Base-by-base conservation (phyloP, 2,888 invertebrate genomes). In the Teleiodes luculella region DNA sequence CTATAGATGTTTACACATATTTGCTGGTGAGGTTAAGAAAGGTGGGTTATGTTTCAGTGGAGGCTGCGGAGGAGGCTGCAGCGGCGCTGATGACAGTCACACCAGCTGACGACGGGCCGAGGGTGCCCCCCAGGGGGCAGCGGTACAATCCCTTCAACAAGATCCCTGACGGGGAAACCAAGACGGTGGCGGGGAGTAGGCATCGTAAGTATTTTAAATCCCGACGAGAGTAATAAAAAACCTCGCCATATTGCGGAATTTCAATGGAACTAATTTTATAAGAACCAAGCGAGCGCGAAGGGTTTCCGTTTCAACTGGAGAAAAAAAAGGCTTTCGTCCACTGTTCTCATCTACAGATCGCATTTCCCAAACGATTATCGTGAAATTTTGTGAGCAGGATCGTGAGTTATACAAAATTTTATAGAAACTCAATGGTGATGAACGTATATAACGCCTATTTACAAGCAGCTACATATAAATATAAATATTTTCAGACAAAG, bases 131-230 rank as follows among this genome's bases (percentile, higher is more conserved):
- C 0, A 93, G 96, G 1, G 92, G 96, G 8, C 94, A 94, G 61
- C 86, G 96, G 7, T 94, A 95, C 74, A 96, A 96, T 80, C 96
- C 96, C 1, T 96, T 96, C 73, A 95, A 96, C 80, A 92, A 92
- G 62, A 88, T 91, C 5, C 55, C 77, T 0, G 89, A 90, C 0
- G 64, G 67, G 0, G 86, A 86, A 4, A 57, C 55, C 8, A 86
- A 83, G 52, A 56, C 76, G 0, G 85, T 87, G 4, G 79, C 65
- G 8, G 84, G 85, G 1, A 87, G 85, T 56, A 68, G 88, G 59
- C 87, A 86, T 68, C 82, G 89, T 90, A 59, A 84, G 88, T 80
- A 55, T 16, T 39, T 39, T n/a, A n/a, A n/a, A 13, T 39, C 14
- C 3, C 6, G 6, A 24, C 6, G 6, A 24, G 3, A 24, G 24